Conservation (phyloP, 2,797 vertebrate species). For the Malurus splendens region DNA sequence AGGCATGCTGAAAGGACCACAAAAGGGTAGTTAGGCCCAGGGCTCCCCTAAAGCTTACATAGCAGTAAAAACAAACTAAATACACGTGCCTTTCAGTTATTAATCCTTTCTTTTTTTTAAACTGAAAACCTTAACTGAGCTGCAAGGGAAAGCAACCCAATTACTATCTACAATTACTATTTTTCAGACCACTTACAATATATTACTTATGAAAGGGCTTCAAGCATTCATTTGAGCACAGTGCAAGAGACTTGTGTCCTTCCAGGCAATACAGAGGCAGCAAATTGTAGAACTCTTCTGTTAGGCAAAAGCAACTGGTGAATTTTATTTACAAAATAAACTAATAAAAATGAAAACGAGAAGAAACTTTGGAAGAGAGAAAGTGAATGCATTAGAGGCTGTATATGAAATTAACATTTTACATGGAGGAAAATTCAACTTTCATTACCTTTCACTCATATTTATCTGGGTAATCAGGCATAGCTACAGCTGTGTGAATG, state of each 20-base stretch:
- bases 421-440: neutral
- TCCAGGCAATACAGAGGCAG: slow-evolving; percentile 53
- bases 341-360: neutral
- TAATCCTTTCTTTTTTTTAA: neutral
- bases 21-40: neutral
- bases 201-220: neutral
- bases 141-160: neutral
- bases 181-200: neutral
- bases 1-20: neutral
- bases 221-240: neutral
- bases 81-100: neutral
- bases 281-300: slow-evolving; percentile 53
- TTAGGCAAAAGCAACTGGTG: neutral
- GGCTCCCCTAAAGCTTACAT: neutral
- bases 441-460: neutral
- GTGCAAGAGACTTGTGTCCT: neutral
- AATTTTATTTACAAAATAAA: neutral
- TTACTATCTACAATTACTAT: neutral
- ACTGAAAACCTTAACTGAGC: neutral
- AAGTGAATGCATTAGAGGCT: neutral
- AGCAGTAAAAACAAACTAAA: neutral
- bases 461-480: neutral
- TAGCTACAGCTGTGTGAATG: neutral
- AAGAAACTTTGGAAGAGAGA: neutral
- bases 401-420: neutral